phyloP scores from a whole-genome alignment of 2,888 invertebrate genomes.

The Monopis laevigella region DNA sequence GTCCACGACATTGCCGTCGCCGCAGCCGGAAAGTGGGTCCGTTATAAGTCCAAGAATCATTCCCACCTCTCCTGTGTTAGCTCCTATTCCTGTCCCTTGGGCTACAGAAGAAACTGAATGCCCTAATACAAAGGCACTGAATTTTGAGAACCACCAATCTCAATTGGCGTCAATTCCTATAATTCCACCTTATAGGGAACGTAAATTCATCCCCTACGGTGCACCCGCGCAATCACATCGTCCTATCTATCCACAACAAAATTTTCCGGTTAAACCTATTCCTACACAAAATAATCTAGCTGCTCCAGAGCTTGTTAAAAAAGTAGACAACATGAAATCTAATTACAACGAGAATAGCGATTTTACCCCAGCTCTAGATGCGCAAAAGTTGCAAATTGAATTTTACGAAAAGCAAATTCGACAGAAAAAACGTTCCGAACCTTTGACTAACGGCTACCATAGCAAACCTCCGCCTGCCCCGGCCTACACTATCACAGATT shows the following conservation, averaged over 20 bases:
- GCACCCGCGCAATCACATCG: constrained; percentile 11
- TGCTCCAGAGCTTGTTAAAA: constrained; percentile 52
- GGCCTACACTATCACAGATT: constrained; percentile 57
- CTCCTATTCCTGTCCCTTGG: constrained; percentile 48
- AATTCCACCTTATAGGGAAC: constrained; percentile 16
- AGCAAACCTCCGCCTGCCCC: constrained; percentile 25
- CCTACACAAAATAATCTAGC: constrained; percentile 48
- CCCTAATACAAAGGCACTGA: constrained; percentile 60
- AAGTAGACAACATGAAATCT: constrained; percentile 24
- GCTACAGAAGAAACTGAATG: constrained; percentile 37
- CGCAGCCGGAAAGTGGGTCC: constrained; percentile 18
- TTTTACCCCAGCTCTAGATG: constrained; percentile 34
- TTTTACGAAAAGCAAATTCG: constrained; percentile 60
- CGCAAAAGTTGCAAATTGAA: constrained; percentile 53
- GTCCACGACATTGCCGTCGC: constrained; percentile 34
- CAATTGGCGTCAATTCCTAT: background rate
- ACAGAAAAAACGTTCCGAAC: constrained; percentile 39
- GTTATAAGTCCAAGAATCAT: constrained; percentile 27
- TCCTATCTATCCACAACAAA: constrained; percentile 20
- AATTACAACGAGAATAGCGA: constrained; percentile 17
- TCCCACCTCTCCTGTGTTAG: constrained; percentile 22
- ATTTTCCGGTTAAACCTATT: constrained; percentile 40
- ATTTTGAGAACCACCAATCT: constrained; percentile 50
- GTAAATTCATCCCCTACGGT: constrained; percentile 21
- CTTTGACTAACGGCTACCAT: constrained; percentile 28